Evolutionary conservation across 30 jellyfish, hydroid and myxozoan species (phyloP).

Genomic region (Aurelia aurita): DNA sequence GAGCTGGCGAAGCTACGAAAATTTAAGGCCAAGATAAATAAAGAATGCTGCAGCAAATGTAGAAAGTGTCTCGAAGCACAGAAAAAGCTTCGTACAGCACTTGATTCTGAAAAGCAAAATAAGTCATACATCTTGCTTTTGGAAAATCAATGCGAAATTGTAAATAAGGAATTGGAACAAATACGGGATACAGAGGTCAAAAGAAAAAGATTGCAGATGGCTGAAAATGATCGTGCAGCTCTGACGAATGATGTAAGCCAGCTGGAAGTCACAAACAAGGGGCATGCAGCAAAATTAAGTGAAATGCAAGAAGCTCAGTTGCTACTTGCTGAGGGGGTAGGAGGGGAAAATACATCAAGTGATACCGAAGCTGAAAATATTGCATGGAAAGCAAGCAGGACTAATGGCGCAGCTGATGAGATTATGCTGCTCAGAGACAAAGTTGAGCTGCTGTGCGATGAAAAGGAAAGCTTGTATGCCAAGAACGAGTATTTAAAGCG

Average conservation of each 20-base stretch:
- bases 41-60: background rate
- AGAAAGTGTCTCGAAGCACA: background rate
- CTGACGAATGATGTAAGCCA: background rate
- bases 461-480: slow-evolving; percentile 13
- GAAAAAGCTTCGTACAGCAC: background rate
- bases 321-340: background rate
- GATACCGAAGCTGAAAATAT: background rate
- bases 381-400: background rate
- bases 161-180: background rate
- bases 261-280: background rate
- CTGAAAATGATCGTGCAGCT: background rate
- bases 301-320: background rate
- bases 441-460: background rate
- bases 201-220: background rate
- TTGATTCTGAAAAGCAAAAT: background rate
- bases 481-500: background rate
- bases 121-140: background rate
- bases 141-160: background rate
- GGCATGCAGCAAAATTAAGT: no score
- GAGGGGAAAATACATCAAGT: no score
- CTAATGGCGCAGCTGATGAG: background rate
- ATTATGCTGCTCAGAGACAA: background rate
- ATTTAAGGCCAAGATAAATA: background rate
- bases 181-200: background rate
- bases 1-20: slow-evolving; percentile 20